These are phyloP conservation scores for Notolepis coatsorum DNA, from an alignment of 2,797 vertebrate species.

Conservation along the genomic window DNA sequence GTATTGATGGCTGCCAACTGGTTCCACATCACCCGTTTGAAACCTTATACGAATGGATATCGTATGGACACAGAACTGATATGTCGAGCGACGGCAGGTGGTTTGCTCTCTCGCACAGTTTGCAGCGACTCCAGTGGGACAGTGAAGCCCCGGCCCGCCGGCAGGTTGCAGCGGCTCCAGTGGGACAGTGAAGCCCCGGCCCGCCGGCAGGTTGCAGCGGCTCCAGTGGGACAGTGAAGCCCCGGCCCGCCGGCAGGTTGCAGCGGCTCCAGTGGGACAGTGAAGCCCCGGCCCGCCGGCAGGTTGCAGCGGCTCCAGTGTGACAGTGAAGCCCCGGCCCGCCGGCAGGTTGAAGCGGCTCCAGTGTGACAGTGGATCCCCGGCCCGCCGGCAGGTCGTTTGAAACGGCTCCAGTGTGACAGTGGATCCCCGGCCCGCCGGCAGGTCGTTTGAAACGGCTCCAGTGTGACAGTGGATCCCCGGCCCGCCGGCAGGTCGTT, in stretches of 20 bases:
- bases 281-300: slow-evolving; percentile 3
- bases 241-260: neutral
- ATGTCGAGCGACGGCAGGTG: neutral
- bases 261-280: neutral
- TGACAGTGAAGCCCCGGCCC: slow-evolving; percentile 23
- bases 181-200: slow-evolving; percentile 18
- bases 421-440: slow-evolving; percentile 5
- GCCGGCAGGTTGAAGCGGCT: neutral
- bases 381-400: neutral
- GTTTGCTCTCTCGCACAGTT: too few species aligned
- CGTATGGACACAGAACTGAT: neutral
- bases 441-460: neutral
- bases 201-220: neutral
- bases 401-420: neutral
- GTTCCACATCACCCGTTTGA: neutral
- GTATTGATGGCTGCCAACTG: neutral
- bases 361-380: slow-evolving; percentile 14
- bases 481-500: neutral
- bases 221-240: slow-evolving; percentile 12
- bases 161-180: neutral
- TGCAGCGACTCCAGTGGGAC: neutral
- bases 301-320: neutral
- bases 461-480: slow-evolving; percentile 14
- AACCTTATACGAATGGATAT: neutral
- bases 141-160: slow-evolving; percentile 6